These are phyloP conservation scores for Slavum lentiscoides DNA, from an alignment of 2,888 invertebrate genomes.

Conservation along the genomic window DNA sequence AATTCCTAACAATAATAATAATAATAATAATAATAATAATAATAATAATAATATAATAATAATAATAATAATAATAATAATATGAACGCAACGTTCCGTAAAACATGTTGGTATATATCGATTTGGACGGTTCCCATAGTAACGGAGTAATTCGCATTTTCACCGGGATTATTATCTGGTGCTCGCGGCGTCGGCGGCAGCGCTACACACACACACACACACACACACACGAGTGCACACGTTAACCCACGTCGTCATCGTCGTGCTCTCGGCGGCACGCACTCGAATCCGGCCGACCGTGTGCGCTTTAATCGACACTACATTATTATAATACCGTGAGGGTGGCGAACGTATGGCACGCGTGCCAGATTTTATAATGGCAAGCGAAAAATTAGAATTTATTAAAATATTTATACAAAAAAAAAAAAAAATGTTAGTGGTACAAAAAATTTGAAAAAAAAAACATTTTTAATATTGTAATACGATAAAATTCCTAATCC, in stretches of 20 bases:
- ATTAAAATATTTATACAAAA: too few relatives aligned
- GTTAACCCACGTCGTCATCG: neutral
- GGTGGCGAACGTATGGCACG: too few relatives aligned
- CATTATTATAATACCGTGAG: too few relatives aligned
- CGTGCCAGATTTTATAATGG: too few relatives aligned
- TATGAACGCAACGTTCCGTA: conserved; percentile 19
- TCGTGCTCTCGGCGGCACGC: neutral
- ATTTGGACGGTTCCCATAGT: conserved; percentile 43
- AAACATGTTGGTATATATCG: conserved; percentile 43
- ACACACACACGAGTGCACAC: neutral
- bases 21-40: too few relatives aligned
- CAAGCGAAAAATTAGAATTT: too few relatives aligned
- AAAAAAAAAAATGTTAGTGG: too few relatives aligned
- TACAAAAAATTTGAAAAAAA: too few relatives aligned
- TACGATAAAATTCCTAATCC: too few relatives aligned
- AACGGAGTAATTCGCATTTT: conserved; percentile 44
- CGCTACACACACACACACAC: neutral
- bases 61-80: neutral
- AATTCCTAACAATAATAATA: neutral
- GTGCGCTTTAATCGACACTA: conserved; percentile 28
- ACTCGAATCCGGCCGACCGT: conserved; percentile 36
- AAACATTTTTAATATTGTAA: too few relatives aligned
- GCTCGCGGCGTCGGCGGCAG: neutral
- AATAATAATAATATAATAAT: neutral
- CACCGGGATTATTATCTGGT: conserved; percentile 36